Evolutionary conservation across 2,113 vertebrate genomes (phyloP), one percentile per base, ranked within the genome.

Genomic region (Halichoeres trimaculatus): DNA sequence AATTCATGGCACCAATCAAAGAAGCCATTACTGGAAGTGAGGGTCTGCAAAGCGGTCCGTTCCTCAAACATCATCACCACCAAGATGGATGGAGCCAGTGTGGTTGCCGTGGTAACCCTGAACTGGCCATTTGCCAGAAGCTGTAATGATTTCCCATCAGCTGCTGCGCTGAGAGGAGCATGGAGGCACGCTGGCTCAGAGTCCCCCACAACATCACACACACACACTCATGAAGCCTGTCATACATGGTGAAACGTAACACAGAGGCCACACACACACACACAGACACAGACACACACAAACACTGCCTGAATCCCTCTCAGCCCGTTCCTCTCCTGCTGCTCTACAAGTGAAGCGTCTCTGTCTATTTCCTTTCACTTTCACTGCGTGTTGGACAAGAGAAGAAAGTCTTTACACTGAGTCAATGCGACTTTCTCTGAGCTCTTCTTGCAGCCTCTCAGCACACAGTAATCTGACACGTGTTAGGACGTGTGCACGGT

Each of bases 81-180:
- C 80, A 63, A 83, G 78, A 91, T 68, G 78, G 89, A 88, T 89
- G 79, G 76, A 86, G 81, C 66, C 70, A 67, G 70, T 20, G 13
- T 0, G 72, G 91, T 95, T 93, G 90, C 93, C 87, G 6, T 90
- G 92, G 93, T 88, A 92, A 94, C 93, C 67, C 65, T 74, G 1
- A 60, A 87, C 84, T 93, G 91, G 91, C 89, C 85, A 84, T 79
- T 91, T 91, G 84, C 91, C 91, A 93, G 81, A 84, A 90, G 90
- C 89, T 85, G 85, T 92, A 93, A 94, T 93, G 89, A 90, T 89
- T 92, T 91, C 84, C 82, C 84, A 91, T 93, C 89, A 91, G 80
- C 82, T 90, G 83, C 85, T 84, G 81, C 68, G 69, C 74, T 11
- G 75, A 79, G 78, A 74, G 78, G 71, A 82, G 84, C 66, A 72